Percentiles rank a stretch among this genome's conserved stretches.
Conservation (phyloP, 2,888 invertebrate genomes). For the Xanthia icteritia region DNA sequence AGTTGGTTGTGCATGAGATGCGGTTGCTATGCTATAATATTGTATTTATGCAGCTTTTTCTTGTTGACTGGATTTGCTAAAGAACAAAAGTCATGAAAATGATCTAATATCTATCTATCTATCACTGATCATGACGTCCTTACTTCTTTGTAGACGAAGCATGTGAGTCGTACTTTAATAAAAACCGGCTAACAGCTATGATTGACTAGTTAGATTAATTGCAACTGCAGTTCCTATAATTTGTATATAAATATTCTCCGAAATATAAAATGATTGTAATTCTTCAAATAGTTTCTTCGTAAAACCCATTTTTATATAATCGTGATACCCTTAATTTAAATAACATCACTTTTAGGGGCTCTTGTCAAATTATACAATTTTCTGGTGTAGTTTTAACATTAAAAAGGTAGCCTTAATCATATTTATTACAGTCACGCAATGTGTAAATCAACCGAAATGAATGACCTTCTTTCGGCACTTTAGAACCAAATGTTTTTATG, state of each 20-base stretch:
- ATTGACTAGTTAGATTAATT: neutral
- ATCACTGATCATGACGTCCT: neutral
- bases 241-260: neutral
- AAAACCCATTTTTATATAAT: conserved; percentile 40
- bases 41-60: neutral
- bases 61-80: neutral
- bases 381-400: conserved; percentile 50
- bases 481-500: conserved; percentile 38
- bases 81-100: neutral
- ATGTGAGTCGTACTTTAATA: neutral
- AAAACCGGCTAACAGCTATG: neutral
- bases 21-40: conserved; percentile 9
- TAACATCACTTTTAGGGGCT: conserved; percentile 40
- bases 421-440: conserved; percentile 62
- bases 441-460: conserved; percentile 56
- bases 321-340: conserved; percentile 49
- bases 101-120: neutral
- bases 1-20: neutral
- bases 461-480: conserved; percentile 47
- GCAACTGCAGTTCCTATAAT: neutral
- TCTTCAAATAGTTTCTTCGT: conserved; percentile 25
- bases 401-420: conserved; percentile 59
- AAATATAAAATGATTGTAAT: conserved; percentile 2
- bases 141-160: neutral
- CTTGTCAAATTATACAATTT: conserved; percentile 61